phyloP scores from a whole-genome alignment of 1,140 invertebrate genomes.

The Hyles vespertilio region DNA sequence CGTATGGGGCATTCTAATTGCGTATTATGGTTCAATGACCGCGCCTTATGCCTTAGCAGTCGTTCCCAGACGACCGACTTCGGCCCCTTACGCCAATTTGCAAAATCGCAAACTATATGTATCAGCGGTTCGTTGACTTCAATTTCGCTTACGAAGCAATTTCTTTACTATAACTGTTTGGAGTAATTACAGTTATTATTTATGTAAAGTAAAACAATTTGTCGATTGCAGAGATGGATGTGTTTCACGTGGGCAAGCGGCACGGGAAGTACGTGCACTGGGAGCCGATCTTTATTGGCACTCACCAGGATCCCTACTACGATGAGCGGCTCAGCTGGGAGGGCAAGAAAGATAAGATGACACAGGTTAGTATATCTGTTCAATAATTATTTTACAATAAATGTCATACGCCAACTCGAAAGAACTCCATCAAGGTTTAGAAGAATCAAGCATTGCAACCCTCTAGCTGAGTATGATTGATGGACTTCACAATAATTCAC shows the following conservation, averaged over 20 bases:
- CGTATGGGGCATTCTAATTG: conserved; percentile 73
- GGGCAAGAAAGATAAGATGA: conserved; percentile 95
- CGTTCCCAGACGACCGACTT: conserved; percentile 40
- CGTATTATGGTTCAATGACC: conserved; percentile 69
- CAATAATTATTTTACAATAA: not conserved
- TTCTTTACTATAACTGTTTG: conserved; percentile 1
- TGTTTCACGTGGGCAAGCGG: conserved; percentile 91
- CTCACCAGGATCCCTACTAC: conserved; percentile 90
- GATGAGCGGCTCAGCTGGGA: conserved; percentile 93
- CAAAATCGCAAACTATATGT: conserved; percentile 39
- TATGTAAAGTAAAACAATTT: not conserved
- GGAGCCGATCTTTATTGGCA: conserved; percentile 94
- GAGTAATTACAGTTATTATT: no score
- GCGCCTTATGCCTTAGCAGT: conserved; percentile 34
- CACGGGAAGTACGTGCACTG: conserved; percentile 88
- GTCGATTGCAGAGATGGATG: conserved; percentile 78
- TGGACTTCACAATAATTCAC: no score
- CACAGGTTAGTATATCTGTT: conserved; percentile 80
- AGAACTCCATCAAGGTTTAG: no score
- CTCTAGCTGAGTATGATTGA: no score
- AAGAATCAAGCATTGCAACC: no score
- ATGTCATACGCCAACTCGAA: no score
- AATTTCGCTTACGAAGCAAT: conserved; percentile 9
- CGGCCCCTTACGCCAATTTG: conserved; percentile 52
- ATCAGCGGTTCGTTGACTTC: conserved; percentile 17